A percentile compares a stretch with the other conserved stretches of the same genome.
Evolutionary conservation across 1,140 invertebrate species (phyloP).

Genomic region (Megathymus violae): DNA sequence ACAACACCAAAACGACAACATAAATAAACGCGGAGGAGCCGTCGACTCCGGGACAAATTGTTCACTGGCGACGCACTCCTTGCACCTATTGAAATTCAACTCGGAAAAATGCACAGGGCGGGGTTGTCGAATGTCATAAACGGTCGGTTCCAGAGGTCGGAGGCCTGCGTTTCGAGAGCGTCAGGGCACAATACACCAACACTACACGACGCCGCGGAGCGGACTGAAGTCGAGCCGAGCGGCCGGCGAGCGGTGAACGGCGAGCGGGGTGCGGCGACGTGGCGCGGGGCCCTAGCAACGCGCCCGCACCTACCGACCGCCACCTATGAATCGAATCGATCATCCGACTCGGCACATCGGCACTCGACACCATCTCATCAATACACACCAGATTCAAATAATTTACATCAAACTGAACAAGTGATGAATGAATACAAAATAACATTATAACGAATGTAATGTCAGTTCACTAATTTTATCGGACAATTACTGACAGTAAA

Average conservation of each 20-base stretch:
- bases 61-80: conserved; percentile 59
- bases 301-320: conserved; percentile 37
- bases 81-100: conserved; percentile 72
- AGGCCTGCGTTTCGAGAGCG: conserved; percentile 55
- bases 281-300: conserved; percentile 45
- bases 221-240: conserved; percentile 60
- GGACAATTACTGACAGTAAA: background rate
- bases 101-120: conserved; percentile 78
- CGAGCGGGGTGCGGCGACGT: conserved; percentile 38
- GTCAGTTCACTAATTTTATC: background rate
- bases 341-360: conserved; percentile 19
- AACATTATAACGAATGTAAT: background rate
- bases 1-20: conserved; percentile 83
- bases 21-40: conserved; percentile 77
- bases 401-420: background rate
- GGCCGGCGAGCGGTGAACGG: conserved; percentile 43
- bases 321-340: conserved; percentile 33
- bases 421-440: conserved; percentile 9
- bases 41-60: conserved; percentile 50
- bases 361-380: conserved; percentile 16
- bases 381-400: background rate
- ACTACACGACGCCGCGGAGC: conserved; percentile 61
- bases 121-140: conserved; percentile 80
- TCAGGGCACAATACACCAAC: conserved; percentile 50
- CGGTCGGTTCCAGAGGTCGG: conserved; percentile 77